Conservation (phyloP, 2,797 vertebrate species). For the Siniperca obscura region DNA sequence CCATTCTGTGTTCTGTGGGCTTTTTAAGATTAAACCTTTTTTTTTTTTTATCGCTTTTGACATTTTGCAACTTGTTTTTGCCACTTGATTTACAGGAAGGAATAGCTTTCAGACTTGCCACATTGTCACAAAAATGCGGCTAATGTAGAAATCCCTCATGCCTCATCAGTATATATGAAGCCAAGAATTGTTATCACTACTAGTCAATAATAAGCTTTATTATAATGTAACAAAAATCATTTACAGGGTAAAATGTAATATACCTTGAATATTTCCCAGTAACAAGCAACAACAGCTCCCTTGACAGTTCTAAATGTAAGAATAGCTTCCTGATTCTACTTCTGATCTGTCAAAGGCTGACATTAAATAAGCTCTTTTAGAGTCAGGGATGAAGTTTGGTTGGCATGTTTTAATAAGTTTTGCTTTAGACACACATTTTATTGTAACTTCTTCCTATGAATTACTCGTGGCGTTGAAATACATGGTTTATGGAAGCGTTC, state of each 20-base stretch:
- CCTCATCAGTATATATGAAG: background rate
- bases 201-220: background rate
- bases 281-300: background rate
- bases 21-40: slow-evolving; percentile 12
- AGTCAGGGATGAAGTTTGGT: slow-evolving; percentile 10
- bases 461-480: background rate
- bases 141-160: background rate
- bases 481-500: background rate
- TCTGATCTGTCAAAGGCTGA: slow-evolving; percentile 26
- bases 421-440: slow-evolving; percentile 1
- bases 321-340: slow-evolving; percentile 19
- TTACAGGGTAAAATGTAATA: background rate
- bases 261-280: slow-evolving; percentile 14
- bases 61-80: slow-evolving; percentile 8
- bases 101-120: background rate
- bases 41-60: slow-evolving; percentile 12
- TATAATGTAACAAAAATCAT: background rate
- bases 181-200: background rate
- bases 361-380: slow-evolving; percentile 29
- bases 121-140: background rate
- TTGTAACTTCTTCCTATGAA: background rate
- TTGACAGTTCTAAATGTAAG: slow-evolving; percentile 23
- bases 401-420: background rate
- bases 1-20: slow-evolving; percentile 6
- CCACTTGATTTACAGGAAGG: slow-evolving; percentile 9